A percentile compares a stretch with the other conserved stretches of the same genome.
These are phyloP conservation scores for Petrolisthes manimaculis DNA, from an alignment of 2,888 invertebrate genomes.

Conservation along the genomic window DNA sequence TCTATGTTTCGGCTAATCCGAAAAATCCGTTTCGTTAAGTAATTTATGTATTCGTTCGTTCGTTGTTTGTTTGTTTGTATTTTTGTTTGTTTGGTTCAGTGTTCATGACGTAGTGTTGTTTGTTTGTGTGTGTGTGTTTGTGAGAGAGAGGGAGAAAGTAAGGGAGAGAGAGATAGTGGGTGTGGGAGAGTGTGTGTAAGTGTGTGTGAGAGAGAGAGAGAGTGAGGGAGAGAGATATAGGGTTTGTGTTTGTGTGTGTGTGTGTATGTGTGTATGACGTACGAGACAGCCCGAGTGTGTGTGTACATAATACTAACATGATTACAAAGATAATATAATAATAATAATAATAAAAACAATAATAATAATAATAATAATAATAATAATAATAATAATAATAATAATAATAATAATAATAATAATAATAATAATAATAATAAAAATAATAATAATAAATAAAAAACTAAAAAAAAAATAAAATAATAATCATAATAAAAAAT, in stretches of 20 bases:
- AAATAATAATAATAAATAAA: not conserved
- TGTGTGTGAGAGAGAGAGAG: not conserved
- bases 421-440: not conserved
- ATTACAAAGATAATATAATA: not conserved
- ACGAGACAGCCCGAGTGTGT: slow-evolving; percentile 20
- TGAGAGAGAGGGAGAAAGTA: not conserved
- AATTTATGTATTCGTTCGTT: too few species aligned
- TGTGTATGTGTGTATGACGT: not conserved
- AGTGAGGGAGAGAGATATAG: not conserved
- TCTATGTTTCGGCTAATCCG: slow-evolving; percentile 50
- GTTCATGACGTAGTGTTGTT: not conserved
- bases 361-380: not conserved
- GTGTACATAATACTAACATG: not conserved
- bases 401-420: not conserved
- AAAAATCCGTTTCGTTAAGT: slow-evolving; percentile 56
- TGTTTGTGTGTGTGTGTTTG: slow-evolving; percentile 29
- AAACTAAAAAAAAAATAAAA: not conserved
- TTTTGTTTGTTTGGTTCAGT: not conserved
- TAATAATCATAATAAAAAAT: not conserved
- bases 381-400: not conserved
- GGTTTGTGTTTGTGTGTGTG: not conserved
- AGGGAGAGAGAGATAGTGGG: too few species aligned
- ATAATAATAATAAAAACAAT: not conserved
- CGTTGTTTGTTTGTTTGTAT: not conserved
- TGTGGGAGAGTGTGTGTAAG: not conserved